Percentiles rank a stretch among this genome's conserved stretches.
These are phyloP conservation scores for Platycercus adscitus DNA, from an alignment of 2,113 vertebrate species.

Conservation along the genomic window DNA sequence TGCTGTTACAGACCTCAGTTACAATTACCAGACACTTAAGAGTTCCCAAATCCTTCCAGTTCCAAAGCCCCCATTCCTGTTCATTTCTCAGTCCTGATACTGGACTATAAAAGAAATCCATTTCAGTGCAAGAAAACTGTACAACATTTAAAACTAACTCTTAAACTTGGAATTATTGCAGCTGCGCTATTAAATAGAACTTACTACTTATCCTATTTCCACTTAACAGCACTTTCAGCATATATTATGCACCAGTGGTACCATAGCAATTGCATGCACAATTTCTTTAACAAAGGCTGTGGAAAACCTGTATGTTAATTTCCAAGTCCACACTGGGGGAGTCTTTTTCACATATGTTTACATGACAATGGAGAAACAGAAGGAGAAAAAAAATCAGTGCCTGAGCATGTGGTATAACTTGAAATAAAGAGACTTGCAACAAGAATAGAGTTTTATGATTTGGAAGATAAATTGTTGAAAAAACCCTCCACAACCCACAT, in stretches of 20 bases:
- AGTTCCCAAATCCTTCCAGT: not conserved
- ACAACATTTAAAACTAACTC: not conserved
- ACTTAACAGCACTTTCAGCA: not conserved
- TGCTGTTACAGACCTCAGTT: not conserved
- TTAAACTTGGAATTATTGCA: not conserved
- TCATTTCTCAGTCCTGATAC: not conserved
- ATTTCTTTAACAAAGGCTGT: not conserved
- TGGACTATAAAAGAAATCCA: not conserved
- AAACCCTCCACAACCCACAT: fast-evolving
- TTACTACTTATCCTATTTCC: not conserved
- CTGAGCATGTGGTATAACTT: not conserved
- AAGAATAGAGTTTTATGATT: not conserved
- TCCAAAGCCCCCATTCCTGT: not conserved
- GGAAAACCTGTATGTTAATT: not conserved
- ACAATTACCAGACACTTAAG: not conserved
- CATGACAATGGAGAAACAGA: not conserved
- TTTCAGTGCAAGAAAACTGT: not conserved
- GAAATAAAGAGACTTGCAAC: not conserved
- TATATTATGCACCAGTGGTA: not conserved
- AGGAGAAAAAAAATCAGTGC: not conserved
- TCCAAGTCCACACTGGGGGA: not conserved
- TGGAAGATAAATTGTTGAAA: not conserved
- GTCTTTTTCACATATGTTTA: not conserved
- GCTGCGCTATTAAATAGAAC: not conserved
- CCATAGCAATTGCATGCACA: not conserved